A percentile compares a stretch with the other conserved stretches of the same genome.
phyloP scores from a whole-genome alignment of 2,797 vertebrate species.

The Cryptoprocta ferox region DNA sequence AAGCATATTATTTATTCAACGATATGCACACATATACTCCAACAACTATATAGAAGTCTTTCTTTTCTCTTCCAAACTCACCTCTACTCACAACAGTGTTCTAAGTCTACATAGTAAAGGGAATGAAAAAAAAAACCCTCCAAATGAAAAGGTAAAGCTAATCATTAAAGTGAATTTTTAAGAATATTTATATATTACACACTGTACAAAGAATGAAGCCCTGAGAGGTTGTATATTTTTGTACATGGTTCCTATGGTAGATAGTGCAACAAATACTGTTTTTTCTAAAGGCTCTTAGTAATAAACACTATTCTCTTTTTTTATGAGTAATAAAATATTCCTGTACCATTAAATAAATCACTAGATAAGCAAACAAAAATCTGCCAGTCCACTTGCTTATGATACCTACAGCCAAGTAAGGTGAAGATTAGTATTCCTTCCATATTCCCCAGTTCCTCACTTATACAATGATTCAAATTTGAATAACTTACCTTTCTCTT shows the following conservation, averaged over 20 bases:
- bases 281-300: neutral
- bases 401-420: neutral
- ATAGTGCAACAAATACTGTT: neutral
- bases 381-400: neutral
- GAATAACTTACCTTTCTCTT: constrained; percentile 84
- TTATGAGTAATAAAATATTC: constrained; percentile 8
- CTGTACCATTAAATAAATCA: neutral
- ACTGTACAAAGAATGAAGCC: neutral
- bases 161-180: neutral
- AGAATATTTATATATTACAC: neutral
- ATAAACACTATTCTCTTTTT: neutral
- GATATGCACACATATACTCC: neutral
- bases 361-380: neutral
- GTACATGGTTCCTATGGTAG: neutral
- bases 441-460: neutral
- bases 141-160: constrained; percentile 20
- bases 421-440: neutral
- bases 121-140: neutral
- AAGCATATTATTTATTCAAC: neutral
- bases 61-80: constrained; percentile 33
- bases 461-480: neutral
- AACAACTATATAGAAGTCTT: neutral
- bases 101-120: neutral
- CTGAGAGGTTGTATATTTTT: neutral
- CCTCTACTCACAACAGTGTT: neutral